Evolutionary conservation across 2,888 invertebrate species (phyloP), one percentile per base, ranked within the genome.

Genomic region (Nezara viridula): DNA sequence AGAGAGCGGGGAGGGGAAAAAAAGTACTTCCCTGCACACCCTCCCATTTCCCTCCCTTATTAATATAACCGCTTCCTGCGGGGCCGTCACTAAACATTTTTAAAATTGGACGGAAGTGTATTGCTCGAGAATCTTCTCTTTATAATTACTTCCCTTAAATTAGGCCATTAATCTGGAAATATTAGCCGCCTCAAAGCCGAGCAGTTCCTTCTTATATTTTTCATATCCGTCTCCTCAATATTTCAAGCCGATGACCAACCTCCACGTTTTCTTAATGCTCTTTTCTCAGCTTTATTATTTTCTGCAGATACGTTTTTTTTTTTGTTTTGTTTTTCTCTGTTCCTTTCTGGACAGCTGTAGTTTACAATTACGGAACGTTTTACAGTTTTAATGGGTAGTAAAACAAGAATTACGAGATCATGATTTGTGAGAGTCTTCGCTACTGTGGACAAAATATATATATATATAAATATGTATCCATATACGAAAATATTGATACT

Each of bases 71-170:
- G 81, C 44, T 81, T 81, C 81, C 81, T 81, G 44, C 81, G 24
- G 81, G n/a, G n/a, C 44, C n/a, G 44, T 44, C 12, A n/a, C 81
- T 81, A 44, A 81, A 44, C 81, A 47, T 81, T 81, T 81, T 81
- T 47, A 47, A 81, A 81, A 81, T 81, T 81, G 81, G 81, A 44
- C 81, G 81, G 81, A 81, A 81, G 81, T 81, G 81, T 81, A 81
- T 44, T n/a, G 37, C 81, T 81, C 44, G 44, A 81, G 81, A 81
- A 44, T 44, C 12, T 81, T 44, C 44, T 9, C 81, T 81, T 40
- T 81, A 81, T 81, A 81, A 81, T 81, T 81, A 81, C 81, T 81
- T 81, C 81, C 44, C 44, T n/a, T 81, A 81, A 81, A 81, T 81
- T 81, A 81, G 81, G 44, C 44, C 44, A 81, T 81, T 81, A 81